phyloP scores from a whole-genome alignment of 1,140 invertebrate genomes.

The Sminthurides bifidus region DNA sequence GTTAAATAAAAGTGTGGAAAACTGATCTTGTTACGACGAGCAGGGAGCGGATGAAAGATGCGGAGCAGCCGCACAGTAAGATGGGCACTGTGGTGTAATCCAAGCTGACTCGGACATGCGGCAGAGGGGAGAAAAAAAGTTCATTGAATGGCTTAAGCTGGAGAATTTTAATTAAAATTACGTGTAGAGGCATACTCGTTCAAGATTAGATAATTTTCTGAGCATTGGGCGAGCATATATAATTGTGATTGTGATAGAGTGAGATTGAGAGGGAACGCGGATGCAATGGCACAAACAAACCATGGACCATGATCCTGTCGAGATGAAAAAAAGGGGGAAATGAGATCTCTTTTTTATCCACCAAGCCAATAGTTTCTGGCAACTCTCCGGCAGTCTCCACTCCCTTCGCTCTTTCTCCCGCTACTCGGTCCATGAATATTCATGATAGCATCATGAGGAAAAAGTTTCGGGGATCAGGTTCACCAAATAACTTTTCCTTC shows the following conservation, averaged over 20 bases:
- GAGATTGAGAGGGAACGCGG: neutral
- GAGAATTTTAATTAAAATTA: constrained; percentile 32
- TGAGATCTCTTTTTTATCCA: constrained; percentile 24
- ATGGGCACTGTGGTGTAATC: constrained; percentile 5
- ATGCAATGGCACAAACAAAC: no score
- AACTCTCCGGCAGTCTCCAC: no score
- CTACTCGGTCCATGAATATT: constrained; percentile 18
- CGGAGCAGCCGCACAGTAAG: neutral
- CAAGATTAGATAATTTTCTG: constrained; percentile 29
- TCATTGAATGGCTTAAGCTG: constrained; percentile 21
- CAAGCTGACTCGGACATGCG: neutral
- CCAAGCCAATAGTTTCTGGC: no score
- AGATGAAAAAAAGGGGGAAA: constrained; percentile 22
- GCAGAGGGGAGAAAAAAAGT: constrained; percentile 14
- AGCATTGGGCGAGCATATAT: neutral
- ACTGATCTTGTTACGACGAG: constrained; percentile 1
- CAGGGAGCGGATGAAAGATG: neutral
- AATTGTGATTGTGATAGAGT: constrained; percentile 16
- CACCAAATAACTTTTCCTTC: no score
- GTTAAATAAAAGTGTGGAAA: constrained; percentile 8
- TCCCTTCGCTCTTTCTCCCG: no score
- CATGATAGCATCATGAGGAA: constrained; percentile 9
- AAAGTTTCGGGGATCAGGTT: no score
- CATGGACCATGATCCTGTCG: no score
- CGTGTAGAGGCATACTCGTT: constrained; percentile 26